Evolutionary conservation across 2,797 vertebrate species (phyloP).

Genomic region (Hylomyscus alleni): DNA sequence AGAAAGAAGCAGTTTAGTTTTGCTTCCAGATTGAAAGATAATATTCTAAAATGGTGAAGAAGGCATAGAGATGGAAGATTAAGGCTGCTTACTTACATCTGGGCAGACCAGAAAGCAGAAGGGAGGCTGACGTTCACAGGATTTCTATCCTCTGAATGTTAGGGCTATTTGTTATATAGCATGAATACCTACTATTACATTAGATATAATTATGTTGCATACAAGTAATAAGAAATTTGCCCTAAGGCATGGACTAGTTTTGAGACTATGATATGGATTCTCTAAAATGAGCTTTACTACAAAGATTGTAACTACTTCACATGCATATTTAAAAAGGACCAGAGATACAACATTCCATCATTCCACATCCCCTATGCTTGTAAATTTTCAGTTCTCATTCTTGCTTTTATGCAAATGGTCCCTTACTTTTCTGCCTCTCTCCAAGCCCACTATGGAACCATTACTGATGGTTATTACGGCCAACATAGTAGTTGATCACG

Average conservation of each 20-base stretch:
- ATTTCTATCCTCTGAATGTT: neutral
- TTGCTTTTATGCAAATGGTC: neutral
- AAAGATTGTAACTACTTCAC: neutral
- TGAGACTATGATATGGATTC: neutral
- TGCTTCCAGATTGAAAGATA: neutral
- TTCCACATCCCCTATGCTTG: neutral
- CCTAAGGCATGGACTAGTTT: neutral
- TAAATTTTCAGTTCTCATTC: neutral
- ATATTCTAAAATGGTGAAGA: neutral
- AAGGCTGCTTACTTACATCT: neutral
- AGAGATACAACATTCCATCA: neutral
- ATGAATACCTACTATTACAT: neutral
- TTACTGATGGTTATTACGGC: neutral
- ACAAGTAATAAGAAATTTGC: neutral
- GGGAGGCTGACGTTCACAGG: neutral
- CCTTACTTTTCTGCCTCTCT: neutral
- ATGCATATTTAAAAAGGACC: neutral
- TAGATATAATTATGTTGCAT: neutral
- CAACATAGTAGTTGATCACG: neutral
- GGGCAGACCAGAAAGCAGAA: neutral
- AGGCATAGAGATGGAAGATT: too few species aligned
- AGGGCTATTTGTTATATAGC: neutral
- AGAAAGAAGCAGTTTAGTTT: neutral
- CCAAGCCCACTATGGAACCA: neutral
- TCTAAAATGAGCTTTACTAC: slow-evolving; percentile 43